Percentiles rank a stretch among this genome's conserved stretches.
These are phyloP conservation scores for Spodoptera picta DNA, from an alignment of 2,888 invertebrate species.

Conservation along the genomic window DNA sequence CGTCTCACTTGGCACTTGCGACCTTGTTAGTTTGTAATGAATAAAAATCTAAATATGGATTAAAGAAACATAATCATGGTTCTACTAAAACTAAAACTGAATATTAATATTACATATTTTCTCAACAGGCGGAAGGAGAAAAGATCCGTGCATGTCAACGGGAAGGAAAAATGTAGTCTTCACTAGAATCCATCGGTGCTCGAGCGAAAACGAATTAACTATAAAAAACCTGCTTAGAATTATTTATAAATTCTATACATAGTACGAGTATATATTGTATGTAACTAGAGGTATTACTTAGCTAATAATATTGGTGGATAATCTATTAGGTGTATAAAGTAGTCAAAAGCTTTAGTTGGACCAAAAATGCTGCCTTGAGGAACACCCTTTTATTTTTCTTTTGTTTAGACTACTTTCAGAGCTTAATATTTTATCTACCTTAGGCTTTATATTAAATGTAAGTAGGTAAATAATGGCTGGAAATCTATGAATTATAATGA, in stretches of 20 bases:
- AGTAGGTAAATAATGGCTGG: conserved; percentile 33
- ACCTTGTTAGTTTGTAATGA: no score
- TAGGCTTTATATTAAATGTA: conserved; percentile 15
- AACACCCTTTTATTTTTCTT: not conserved
- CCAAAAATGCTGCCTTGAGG: conserved; percentile 12
- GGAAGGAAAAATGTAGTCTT: conserved; percentile 57
- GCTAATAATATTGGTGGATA: conserved; percentile 6
- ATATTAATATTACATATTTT: not conserved
- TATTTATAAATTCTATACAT: not conserved
- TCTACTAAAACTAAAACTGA: no score
- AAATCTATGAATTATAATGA: conserved; percentile 31
- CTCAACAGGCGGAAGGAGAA: conserved; percentile 77
- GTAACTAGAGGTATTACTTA: conserved; percentile 18
- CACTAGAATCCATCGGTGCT: conserved; percentile 1
- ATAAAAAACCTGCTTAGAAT: conserved; percentile 10
- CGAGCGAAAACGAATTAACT: conserved; percentile 10
- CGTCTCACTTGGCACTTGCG: no score
- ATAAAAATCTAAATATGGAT: no score
- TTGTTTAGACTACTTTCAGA: not conserved
- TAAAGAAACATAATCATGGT: no score
- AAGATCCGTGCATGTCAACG: conserved; percentile 73
- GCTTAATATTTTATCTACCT: conserved; percentile 7
- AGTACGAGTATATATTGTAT: conserved; percentile 17
- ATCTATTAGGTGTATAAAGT: conserved; percentile 8
- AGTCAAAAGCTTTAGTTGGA: conserved; percentile 23